phyloP scores from a whole-genome alignment of 2,797 vertebrate genomes.

The Adrianichthys oophorus region DNA sequence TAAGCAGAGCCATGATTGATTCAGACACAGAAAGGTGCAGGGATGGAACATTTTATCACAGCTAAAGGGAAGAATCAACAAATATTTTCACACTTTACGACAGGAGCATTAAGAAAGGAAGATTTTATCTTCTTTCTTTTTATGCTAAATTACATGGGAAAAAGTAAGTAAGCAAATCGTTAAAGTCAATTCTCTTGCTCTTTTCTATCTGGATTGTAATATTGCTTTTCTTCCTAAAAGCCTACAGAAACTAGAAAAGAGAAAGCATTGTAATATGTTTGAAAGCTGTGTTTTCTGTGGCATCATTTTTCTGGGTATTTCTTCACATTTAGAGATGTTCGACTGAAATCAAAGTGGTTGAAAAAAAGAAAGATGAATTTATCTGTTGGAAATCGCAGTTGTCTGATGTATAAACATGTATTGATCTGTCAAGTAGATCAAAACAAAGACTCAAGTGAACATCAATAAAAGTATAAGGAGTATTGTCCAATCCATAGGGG shows the following conservation, averaged over 20 bases:
- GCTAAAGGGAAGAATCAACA: slow-evolving; percentile 57
- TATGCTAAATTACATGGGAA: slow-evolving; percentile 34
- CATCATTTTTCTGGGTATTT: slow-evolving; percentile 6
- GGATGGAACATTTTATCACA: slow-evolving; percentile 60
- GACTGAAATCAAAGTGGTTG: background rate
- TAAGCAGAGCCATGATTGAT: slow-evolving; percentile 53
- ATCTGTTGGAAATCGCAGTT: too few species aligned
- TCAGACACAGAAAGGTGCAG: slow-evolving; percentile 41
- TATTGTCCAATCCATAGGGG: too few species aligned
- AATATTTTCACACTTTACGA: slow-evolving; percentile 69
- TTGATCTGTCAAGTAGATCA: too few species aligned
- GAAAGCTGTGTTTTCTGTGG: slow-evolving; percentile 3
- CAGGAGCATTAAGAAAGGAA: slow-evolving; percentile 58
- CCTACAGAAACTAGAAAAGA: slow-evolving; percentile 22
- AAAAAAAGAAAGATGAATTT: background rate
- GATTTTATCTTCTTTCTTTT: slow-evolving; percentile 55
- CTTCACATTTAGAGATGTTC: background rate
- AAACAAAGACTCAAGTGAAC: too few species aligned
- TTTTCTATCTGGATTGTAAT: slow-evolving; percentile 35
- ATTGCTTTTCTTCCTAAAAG: slow-evolving; percentile 18
- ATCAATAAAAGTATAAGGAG: too few species aligned
- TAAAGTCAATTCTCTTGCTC: slow-evolving; percentile 47
- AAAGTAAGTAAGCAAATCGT: slow-evolving; percentile 27
- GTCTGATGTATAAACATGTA: too few species aligned
- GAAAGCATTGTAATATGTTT: slow-evolving; percentile 15